Evolutionary conservation across 2,888 invertebrate genomes (phyloP).

Genomic region (Heteromurus nitidus): DNA sequence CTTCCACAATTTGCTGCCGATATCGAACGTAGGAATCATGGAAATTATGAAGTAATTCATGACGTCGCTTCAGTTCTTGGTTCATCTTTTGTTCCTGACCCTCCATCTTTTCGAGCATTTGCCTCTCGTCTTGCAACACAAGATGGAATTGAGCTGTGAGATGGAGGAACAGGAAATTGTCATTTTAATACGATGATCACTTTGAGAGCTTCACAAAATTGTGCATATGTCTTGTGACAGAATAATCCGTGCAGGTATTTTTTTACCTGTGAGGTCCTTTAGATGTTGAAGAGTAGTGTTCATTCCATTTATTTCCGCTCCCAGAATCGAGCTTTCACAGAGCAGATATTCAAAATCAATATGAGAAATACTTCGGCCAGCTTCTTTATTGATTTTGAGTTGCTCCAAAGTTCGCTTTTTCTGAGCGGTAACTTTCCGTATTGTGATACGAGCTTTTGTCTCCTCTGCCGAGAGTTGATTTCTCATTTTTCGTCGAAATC

Average conservation of each 20-base stretch:
- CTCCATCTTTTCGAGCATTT: constrained; percentile 42
- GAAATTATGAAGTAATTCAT: constrained; percentile 49
- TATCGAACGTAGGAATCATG: constrained; percentile 45
- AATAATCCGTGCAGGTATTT: neutral
- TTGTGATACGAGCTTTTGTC: constrained; percentile 56
- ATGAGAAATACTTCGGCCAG: constrained; percentile 53
- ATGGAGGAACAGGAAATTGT: neutral
- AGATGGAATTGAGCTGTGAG: constrained; percentile 44
- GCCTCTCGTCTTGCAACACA: constrained; percentile 45
- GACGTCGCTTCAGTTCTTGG: constrained; percentile 28
- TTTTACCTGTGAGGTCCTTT: constrained; percentile 55
- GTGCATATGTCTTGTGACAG: neutral
- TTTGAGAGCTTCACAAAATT: too few relatives aligned
- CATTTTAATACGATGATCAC: neutral
- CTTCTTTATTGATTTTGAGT: constrained; percentile 47
- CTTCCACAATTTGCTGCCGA: constrained; percentile 42
- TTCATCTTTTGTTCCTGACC: constrained; percentile 39
- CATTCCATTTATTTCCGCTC: constrained; percentile 59
- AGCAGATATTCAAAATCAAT: constrained; percentile 62
- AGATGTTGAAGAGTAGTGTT: constrained; percentile 54
- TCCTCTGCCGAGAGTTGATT: constrained; percentile 59
- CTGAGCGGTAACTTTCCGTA: constrained; percentile 48
- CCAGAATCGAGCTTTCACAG: constrained; percentile 53
- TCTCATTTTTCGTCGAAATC: constrained; percentile 56
- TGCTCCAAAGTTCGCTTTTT: constrained; percentile 52